A percentile compares a stretch with the other conserved stretches of the same genome.
Conservation (phyloP, 2,888 invertebrate species). For the Acleris laterana region DNA sequence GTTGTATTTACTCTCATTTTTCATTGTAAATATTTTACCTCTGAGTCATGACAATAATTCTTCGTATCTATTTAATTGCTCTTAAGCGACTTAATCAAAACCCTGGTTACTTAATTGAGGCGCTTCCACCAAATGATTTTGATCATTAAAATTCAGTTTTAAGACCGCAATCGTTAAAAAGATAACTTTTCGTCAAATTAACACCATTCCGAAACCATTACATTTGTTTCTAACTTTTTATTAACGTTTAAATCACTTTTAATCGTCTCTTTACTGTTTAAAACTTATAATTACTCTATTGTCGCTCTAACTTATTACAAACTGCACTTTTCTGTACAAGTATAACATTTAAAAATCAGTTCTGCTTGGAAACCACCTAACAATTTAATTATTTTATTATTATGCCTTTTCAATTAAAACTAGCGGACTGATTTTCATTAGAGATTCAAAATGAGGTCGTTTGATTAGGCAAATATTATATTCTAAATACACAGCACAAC, state of each 20-base stretch:
- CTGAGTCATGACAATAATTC: background rate
- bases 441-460: conserved; percentile 76
- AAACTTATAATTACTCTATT: no score
- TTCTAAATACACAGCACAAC: conserved; percentile 83
- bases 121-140: background rate
- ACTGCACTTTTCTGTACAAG: background rate
- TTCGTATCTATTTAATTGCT: background rate
- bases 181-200: background rate
- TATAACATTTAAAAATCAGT: background rate
- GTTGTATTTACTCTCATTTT: background rate
- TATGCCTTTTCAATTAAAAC: conserved; percentile 68
- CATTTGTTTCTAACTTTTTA: background rate
- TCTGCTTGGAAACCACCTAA: conserved; percentile 57
- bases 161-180: background rate
- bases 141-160: background rate
- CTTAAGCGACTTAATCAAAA: conserved; percentile 1
- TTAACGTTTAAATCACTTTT: no score
- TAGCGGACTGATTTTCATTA: conserved; percentile 78
- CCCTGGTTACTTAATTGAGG: background rate
- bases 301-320: background rate
- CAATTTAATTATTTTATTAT: conserved; percentile 56
- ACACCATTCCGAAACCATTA: background rate
- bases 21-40: no score
- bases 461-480: conserved; percentile 64
- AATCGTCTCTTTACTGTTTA: no score